Evolutionary conservation across 2,888 invertebrate species (phyloP).

Genomic region (Ctenicera cuprea): DNA sequence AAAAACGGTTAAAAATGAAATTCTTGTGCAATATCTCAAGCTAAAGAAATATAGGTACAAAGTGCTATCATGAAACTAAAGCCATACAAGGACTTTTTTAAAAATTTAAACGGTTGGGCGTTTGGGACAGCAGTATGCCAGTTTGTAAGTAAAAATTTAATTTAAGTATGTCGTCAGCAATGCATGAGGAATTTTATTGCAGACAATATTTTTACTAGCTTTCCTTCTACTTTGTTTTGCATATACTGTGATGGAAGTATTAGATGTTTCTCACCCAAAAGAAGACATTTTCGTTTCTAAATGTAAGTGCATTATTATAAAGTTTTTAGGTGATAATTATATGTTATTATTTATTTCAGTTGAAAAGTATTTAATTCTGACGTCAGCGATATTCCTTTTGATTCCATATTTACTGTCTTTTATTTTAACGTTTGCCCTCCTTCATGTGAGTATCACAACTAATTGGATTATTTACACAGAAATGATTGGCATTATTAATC

Average conservation of each 20-base stretch:
- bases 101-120: not conserved
- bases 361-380: conserved; percentile 52
- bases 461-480: no score
- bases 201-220: conserved; percentile 8
- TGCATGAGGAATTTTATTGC: not conserved
- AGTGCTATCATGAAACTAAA: not conserved
- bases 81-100: conserved; percentile 1
- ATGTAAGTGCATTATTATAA: no score
- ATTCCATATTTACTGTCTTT: conserved; percentile 50
- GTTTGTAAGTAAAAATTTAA: conserved; percentile 16
- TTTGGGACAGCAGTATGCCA: not conserved
- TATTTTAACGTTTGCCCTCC: conserved; percentile 28
- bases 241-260: not conserved
- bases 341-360: no score
- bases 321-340: no score
- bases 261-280: not conserved
- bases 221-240: conserved; percentile 16
- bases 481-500: no score
- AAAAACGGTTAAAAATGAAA: not conserved
- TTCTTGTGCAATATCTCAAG: not conserved
- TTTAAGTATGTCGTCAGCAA: not conserved
- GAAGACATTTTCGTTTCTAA: conserved; percentile 18
- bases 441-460: conserved; percentile 22
- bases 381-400: conserved; percentile 46
- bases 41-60: no score